Evolutionary conservation across 35 echinoderm and acorn worm genomes (phyloP), one percentile per base, ranked within the genome.

Genomic region (Holothuria glaberrima): DNA sequence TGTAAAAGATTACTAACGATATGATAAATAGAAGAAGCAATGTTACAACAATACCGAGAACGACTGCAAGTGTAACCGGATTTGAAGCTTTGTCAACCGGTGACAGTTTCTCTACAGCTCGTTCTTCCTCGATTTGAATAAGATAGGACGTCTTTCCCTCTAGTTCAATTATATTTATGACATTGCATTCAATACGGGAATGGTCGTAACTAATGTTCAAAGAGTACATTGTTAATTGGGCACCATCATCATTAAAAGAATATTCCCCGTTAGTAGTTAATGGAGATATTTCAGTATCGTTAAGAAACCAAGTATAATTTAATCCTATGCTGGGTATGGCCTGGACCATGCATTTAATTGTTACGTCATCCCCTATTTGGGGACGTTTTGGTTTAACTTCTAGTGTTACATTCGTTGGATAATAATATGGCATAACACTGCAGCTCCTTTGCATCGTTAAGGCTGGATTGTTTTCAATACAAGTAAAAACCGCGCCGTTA

Each of bases 281-380:
- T 24, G 5, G 6, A 22, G 54, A 62, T 30, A 84, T 84, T 59
- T 61, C 80, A 36, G 21, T 27, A 48, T 30, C 66, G 72, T 92
- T 92, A 17, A 92, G 21, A 5, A 61, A 50, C 91, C 91, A 92
- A 0, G 91, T 92, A 67, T 92, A 92, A 50, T 92, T 92, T n/a
- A 92, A 16, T 2, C 64, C 91, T 9, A 61, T 17, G 7, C 46
- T 65, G 0, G 91, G 91, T 17, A 92, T 24, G 9, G 91, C 91
- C 29, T 75, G 26, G 9, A 24, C 91, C 31, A 33, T 65, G 66
- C 91, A 92, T 3, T 5, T 67, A 18, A 92, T 9, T 9, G 65
- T 54, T 3, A 92, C 85, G 70, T 88, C 70, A 16, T 83, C 85
- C 22, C 91, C 91, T 5, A 86, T 91, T 24, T 21, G 79, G 38